Evolutionary conservation across 2,888 invertebrate species (phyloP).

Genomic region (Drosophila fungiperda): DNA sequence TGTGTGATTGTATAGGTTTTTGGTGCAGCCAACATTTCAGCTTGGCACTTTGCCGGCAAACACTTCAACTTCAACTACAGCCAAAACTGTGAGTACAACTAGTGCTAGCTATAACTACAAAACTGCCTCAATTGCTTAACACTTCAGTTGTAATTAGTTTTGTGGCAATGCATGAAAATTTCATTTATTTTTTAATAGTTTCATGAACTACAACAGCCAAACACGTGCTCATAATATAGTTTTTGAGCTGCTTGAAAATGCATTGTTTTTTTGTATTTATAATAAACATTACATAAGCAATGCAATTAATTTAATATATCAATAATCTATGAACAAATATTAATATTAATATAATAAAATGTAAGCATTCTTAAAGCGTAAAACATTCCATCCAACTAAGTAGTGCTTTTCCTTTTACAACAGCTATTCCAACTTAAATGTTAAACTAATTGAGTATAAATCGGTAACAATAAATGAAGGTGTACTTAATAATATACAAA

Average conservation of each 20-base stretch:
- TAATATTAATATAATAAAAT: not conserved
- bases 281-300: not conserved
- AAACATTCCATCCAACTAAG: not conserved
- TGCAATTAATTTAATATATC: not conserved
- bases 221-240: conserved; percentile 39
- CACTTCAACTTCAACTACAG: conserved; percentile 53
- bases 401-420: not conserved
- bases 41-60: conserved; percentile 67
- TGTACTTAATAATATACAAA: conserved; percentile 8
- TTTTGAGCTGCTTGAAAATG: conserved; percentile 1
- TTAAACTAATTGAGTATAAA: conserved; percentile 4
- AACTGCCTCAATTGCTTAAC: conserved; percentile 73
- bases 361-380: not conserved
- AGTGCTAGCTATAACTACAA: conserved; percentile 37
- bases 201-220: conserved; percentile 32
- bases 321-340: not conserved
- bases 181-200: conserved; percentile 52
- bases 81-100: conserved; percentile 22
- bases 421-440: conserved; percentile 6
- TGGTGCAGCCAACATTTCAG: conserved; percentile 63
- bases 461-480: conserved; percentile 11
- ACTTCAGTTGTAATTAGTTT: conserved; percentile 77
- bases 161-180: conserved; percentile 71
- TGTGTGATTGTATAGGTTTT: conserved; percentile 27
- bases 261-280: not conserved